These are phyloP conservation scores for Scalopus aquaticus DNA, from an alignment of 2,113 vertebrate species.

Conservation along the genomic window DNA sequence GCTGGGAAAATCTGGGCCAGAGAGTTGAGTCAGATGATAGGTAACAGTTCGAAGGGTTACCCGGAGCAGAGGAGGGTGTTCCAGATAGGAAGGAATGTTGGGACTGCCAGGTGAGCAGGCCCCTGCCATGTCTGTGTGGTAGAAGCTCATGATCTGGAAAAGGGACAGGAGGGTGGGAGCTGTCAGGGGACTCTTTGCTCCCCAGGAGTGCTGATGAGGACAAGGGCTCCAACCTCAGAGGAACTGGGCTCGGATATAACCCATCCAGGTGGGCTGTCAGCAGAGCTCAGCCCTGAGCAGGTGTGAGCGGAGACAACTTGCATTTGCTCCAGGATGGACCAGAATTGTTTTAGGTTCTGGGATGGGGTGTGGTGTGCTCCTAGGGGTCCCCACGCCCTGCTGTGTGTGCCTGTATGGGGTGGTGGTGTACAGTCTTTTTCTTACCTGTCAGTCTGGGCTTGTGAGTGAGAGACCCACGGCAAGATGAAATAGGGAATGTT, in stretches of 20 bases:
- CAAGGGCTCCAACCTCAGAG: not conserved
- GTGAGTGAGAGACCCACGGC: not conserved
- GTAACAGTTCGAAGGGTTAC: not conserved
- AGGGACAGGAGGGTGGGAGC: not conserved
- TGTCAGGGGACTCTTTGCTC: not conserved
- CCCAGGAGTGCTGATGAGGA: not conserved
- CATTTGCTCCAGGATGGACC: not conserved
- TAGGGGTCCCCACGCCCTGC: not conserved
- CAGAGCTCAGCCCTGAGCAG: not conserved
- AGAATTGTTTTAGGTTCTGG: not conserved
- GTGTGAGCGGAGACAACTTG: not conserved
- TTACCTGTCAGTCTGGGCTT: not conserved
- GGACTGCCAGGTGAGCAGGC: not conserved
- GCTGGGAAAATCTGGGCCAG: slow-evolving; percentile 29
- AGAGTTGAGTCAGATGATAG: not conserved
- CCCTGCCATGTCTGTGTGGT: not conserved
- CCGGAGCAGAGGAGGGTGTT: not conserved
- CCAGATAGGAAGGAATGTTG: not conserved
- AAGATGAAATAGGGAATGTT: not conserved
- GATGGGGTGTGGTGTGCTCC: not conserved
- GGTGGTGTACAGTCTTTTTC: not conserved
- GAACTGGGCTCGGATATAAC: not conserved
- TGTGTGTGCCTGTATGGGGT: not conserved
- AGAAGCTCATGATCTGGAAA: not conserved
- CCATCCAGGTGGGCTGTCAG: not conserved